Conservation (phyloP, 2,797 vertebrate species). For the Danio albolineatus region DNA sequence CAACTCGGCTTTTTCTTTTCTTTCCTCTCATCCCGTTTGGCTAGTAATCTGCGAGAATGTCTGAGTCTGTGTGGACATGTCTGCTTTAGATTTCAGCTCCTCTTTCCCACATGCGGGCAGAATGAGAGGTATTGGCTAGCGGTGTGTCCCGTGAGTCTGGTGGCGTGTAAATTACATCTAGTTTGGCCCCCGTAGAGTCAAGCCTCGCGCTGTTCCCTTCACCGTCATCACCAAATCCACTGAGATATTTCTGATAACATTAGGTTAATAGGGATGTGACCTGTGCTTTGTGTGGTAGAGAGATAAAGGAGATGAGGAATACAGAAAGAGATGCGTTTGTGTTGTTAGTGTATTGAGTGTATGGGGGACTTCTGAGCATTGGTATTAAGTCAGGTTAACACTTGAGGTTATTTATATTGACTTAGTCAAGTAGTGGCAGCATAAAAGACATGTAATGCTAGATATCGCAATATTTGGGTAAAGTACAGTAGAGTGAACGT, state of each 20-base stretch:
- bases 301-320: conserved; percentile 15
- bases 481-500: too few relatives aligned
- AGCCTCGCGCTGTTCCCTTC: conserved; percentile 59
- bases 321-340: conserved; percentile 5
- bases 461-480: too few relatives aligned
- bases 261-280: conserved; percentile 56
- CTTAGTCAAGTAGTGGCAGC: neutral
- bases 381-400: neutral
- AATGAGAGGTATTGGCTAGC: conserved; percentile 73
- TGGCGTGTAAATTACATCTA: conserved; percentile 80
- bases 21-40: conserved; percentile 20
- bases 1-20: conserved; percentile 1
- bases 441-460: neutral
- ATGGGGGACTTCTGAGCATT: neutral
- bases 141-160: conserved; percentile 70
- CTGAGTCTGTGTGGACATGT: conserved; percentile 35
- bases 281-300: neutral
- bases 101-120: conserved; percentile 66
- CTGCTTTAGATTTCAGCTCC: conserved; percentile 67
- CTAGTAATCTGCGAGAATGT: conserved; percentile 8
- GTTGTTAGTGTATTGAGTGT: conserved; percentile 13
- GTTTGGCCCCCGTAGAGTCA: conserved; percentile 66
- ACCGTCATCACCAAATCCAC: conserved; percentile 62
- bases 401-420: neutral
- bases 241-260: conserved; percentile 58